Conservation (phyloP, 2,888 invertebrate species). For the Pachydiplax longipennis region DNA sequence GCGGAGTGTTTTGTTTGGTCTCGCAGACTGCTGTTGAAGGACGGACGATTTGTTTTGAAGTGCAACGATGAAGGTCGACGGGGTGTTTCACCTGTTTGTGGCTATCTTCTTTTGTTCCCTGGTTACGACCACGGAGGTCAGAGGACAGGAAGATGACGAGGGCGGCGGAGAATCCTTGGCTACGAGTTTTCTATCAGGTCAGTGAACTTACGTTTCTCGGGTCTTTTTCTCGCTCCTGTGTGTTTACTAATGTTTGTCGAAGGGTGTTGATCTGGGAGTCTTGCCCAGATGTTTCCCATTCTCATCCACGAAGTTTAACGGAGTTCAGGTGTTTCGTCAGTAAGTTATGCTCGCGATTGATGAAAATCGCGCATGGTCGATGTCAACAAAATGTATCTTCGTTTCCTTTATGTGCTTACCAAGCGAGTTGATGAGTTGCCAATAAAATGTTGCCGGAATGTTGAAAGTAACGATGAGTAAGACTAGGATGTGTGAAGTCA, state of each 20-base stretch:
- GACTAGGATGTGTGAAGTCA: too few relatives aligned
- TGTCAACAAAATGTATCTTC: too few relatives aligned
- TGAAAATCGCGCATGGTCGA: too few relatives aligned
- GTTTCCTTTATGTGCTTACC: too few relatives aligned
- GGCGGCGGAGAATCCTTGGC: conserved; percentile 77
- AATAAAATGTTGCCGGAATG: too few relatives aligned
- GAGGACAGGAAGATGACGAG: conserved; percentile 15
- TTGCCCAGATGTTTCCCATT: neutral
- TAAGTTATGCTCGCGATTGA: too few relatives aligned
- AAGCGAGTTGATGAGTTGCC: too few relatives aligned
- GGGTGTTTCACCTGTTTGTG: conserved; percentile 31
- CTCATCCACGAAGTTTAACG: too few relatives aligned
- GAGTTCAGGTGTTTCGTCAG: neutral
- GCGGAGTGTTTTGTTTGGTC: neutral
- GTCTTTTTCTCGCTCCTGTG: neutral
- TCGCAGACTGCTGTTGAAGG: neutral
- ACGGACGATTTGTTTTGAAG: conserved; percentile 8
- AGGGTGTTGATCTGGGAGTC: neutral
- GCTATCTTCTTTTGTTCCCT: conserved; percentile 22
- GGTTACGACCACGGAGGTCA: neutral
- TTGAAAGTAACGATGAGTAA: too few relatives aligned
- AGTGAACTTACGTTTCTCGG: conserved; percentile 52
- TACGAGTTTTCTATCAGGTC: conserved; percentile 83
- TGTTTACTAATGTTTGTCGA: neutral
- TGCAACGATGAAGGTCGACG: conserved; percentile 26